A percentile compares a stretch with the other conserved stretches of the same genome.
These are phyloP conservation scores for Himalopsyche phryganea DNA, from an alignment of 1,140 invertebrate genomes.

Conservation along the genomic window DNA sequence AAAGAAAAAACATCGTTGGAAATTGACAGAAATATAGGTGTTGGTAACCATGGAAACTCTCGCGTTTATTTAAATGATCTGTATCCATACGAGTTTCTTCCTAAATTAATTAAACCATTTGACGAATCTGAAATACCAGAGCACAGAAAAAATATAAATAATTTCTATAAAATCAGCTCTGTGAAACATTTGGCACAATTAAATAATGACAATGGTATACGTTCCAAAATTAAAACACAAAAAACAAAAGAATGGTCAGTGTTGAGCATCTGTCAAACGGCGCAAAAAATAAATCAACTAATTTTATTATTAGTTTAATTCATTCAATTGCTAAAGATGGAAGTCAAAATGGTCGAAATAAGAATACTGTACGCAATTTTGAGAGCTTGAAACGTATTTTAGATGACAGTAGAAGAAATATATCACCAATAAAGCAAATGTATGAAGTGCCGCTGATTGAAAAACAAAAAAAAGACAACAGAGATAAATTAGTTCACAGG, in stretches of 20 bases:
- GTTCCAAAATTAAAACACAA: not conserved
- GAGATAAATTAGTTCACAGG: not conserved
- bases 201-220: not conserved
- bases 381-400: not conserved
- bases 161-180: conserved; percentile 12
- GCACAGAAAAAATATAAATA: not conserved
- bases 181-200: not conserved
- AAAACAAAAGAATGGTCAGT: not conserved
- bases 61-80: not conserved
- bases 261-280: not conserved
- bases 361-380: not conserved
- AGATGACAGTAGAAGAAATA: not conserved
- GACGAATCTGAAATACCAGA: not conserved
- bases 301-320: not conserved
- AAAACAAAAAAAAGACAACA: not conserved
- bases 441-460: conserved; percentile 19
- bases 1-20: not conserved
- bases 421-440: not conserved
- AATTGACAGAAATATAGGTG: conserved; percentile 2
- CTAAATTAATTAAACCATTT: conserved; percentile 1
- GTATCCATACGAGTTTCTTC: conserved; percentile 1
- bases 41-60: conserved; percentile 17
- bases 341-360: not conserved
- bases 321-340: not conserved
- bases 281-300: conserved; percentile 3